Percentiles rank a stretch among this genome's conserved stretches.
phyloP scores from a whole-genome alignment of 2,888 invertebrate species.

The Zaprionus obscuricornis region DNA sequence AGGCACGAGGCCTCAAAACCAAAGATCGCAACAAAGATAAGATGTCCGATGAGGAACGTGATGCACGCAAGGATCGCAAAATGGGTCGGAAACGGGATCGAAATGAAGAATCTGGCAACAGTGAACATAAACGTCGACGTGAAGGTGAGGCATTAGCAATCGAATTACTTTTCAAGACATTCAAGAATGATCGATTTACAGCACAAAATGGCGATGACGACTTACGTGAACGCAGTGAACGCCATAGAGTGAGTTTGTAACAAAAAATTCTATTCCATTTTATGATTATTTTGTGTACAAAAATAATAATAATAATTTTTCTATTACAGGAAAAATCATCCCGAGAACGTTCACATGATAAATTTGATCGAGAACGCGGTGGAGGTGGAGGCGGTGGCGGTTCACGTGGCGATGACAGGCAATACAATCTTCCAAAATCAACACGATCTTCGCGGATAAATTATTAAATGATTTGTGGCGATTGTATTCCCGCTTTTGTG shows the following conservation, averaged over 20 bases:
- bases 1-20: conserved; percentile 75
- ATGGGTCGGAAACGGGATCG: conserved; percentile 91
- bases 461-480: conserved; percentile 37
- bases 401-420: conserved; percentile 85
- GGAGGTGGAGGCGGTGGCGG: conserved; percentile 47
- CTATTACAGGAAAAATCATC: conserved; percentile 90
- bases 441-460: conserved; percentile 76
- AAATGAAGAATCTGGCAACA: conserved; percentile 87
- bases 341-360: conserved; percentile 91
- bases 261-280: neutral
- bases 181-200: conserved; percentile 52
- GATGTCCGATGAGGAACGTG: conserved; percentile 91
- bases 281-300: neutral
- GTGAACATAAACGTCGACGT: conserved; percentile 91
- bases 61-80: conserved; percentile 91
- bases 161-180: conserved; percentile 11
- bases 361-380: conserved; percentile 85
- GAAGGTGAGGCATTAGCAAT: conserved; percentile 86
- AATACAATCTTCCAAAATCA: conserved; percentile 89
- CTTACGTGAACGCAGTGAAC: conserved; percentile 89
- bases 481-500: conserved; percentile 14
- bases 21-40: conserved; percentile 87
- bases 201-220: conserved; percentile 91
- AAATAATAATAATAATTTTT: neutral
- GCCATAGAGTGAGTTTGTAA: conserved; percentile 85